phyloP scores from a whole-genome alignment of 2,888 invertebrate species.

The Acheta domesticus region DNA sequence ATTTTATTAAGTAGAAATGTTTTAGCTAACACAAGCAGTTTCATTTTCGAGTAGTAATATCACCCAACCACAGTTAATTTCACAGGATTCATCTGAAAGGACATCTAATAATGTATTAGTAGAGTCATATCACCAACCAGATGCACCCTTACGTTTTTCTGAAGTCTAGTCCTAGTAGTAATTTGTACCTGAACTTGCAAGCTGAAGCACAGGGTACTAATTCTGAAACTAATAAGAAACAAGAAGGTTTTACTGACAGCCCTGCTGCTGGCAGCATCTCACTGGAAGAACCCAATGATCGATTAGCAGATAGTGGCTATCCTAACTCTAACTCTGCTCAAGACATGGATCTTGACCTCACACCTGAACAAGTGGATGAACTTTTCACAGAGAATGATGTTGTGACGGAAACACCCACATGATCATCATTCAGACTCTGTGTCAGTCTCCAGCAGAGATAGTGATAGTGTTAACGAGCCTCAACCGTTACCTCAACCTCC shows the following conservation, averaged over 20 bases:
- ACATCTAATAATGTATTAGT: too few relatives aligned
- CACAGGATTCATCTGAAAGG: too few relatives aligned
- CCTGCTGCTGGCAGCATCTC: constrained; percentile 25
- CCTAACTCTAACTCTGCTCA: constrained; percentile 44
- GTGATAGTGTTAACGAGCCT: constrained; percentile 26
- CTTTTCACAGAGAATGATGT: constrained; percentile 39
- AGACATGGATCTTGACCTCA: constrained; percentile 42
- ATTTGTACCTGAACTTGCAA: constrained; percentile 21
- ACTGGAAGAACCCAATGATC: constrained; percentile 30
- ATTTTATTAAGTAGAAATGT: too few relatives aligned
- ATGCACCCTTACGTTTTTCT: neutral
- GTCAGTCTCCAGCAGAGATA: constrained; percentile 30
- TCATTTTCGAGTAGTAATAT: too few relatives aligned
- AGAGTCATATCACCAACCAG: too few relatives aligned
- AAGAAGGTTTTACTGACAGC: neutral
- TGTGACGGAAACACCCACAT: neutral
- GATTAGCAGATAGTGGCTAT: constrained; percentile 44
- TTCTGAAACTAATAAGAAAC: neutral
- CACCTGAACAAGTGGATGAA: constrained; percentile 41
- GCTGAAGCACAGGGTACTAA: neutral
- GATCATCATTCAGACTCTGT: constrained; percentile 29
- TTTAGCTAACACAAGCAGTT: too few relatives aligned
- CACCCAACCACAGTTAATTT: too few relatives aligned
- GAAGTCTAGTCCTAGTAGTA: neutral
- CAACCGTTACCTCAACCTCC: constrained; percentile 22